A percentile compares a stretch with the other conserved stretches of the same genome.
These are phyloP conservation scores for Trissolcus brochymenae DNA, from an alignment of 2,888 invertebrate genomes.

Conservation along the genomic window DNA sequence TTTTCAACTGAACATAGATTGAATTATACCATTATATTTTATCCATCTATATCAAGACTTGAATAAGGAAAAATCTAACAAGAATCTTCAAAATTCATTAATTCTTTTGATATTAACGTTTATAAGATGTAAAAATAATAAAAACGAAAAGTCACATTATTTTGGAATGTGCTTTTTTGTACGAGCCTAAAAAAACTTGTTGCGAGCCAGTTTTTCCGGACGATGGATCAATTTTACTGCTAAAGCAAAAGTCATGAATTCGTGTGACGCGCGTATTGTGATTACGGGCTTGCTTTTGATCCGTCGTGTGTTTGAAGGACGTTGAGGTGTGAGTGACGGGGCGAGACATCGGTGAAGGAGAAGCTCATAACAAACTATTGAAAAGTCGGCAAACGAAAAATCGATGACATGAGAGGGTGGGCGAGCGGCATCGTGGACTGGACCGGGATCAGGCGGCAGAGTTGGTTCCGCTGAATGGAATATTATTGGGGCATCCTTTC, in stretches of 20 bases:
- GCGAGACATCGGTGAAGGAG: slow-evolving; percentile 71
- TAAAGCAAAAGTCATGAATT: slow-evolving; percentile 6
- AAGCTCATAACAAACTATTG: slow-evolving; percentile 76
- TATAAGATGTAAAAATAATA: too few relatives aligned
- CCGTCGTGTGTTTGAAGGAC: slow-evolving; percentile 36
- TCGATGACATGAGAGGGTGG: slow-evolving; percentile 66
- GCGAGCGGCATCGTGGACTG: slow-evolving; percentile 61
- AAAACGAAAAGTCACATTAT: too few relatives aligned
- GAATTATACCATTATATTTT: too few relatives aligned
- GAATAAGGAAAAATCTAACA: too few relatives aligned
- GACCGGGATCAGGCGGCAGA: slow-evolving; percentile 48
- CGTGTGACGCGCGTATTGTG: slow-evolving; percentile 22
- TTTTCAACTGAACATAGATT: too few relatives aligned
- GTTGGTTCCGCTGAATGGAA: slow-evolving; percentile 74
- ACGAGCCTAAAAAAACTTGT: not conserved
- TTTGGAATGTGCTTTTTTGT: too few relatives aligned
- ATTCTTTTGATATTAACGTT: too few relatives aligned
- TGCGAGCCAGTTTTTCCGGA: not conserved
- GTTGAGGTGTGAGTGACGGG: slow-evolving; percentile 26
- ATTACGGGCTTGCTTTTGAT: slow-evolving; percentile 23
- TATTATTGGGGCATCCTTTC: slow-evolving; percentile 77
- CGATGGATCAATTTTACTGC: slow-evolving; percentile 19
- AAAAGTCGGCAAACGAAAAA: slow-evolving; percentile 76
- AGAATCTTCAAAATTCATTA: too few relatives aligned
- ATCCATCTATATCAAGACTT: too few relatives aligned